phyloP scores from a whole-genome alignment of 2,113 vertebrate genomes.

The Heterotilapia buettikoferi region DNA sequence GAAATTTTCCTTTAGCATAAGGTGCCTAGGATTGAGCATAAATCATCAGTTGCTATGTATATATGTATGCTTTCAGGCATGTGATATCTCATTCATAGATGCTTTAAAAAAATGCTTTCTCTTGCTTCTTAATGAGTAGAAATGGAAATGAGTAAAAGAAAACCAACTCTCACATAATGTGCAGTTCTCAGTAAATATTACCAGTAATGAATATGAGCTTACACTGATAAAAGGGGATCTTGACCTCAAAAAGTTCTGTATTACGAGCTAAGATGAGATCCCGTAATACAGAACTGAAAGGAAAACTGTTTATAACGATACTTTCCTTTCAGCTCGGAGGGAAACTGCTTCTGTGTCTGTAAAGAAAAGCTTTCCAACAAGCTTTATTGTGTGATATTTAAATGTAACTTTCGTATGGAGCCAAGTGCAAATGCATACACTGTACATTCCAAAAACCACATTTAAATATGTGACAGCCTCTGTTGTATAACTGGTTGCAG shows the following conservation, averaged over 20 bases:
- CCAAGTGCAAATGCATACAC: neutral
- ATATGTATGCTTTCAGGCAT: neutral
- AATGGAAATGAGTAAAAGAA: neutral
- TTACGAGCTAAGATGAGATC: neutral
- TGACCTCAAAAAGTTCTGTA: neutral
- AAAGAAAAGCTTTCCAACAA: slow-evolving; percentile 10
- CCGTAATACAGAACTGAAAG: neutral
- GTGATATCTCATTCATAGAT: neutral
- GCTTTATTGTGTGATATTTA: neutral
- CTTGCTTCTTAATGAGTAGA: neutral
- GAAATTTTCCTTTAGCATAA: neutral
- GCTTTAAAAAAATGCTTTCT: neutral
- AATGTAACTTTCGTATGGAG: neutral
- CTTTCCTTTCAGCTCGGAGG: neutral
- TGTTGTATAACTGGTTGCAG: neutral
- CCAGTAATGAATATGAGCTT: neutral
- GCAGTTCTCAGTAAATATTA: neutral
- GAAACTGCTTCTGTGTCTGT: neutral
- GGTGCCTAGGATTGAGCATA: neutral
- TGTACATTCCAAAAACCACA: neutral
- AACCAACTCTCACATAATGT: neutral
- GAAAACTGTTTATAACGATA: neutral
- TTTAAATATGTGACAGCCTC: neutral
- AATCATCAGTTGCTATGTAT: neutral
- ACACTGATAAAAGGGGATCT: neutral